These are phyloP conservation scores for Malurus splendens DNA, from an alignment of 2,797 vertebrate genomes.

Conservation along the genomic window DNA sequence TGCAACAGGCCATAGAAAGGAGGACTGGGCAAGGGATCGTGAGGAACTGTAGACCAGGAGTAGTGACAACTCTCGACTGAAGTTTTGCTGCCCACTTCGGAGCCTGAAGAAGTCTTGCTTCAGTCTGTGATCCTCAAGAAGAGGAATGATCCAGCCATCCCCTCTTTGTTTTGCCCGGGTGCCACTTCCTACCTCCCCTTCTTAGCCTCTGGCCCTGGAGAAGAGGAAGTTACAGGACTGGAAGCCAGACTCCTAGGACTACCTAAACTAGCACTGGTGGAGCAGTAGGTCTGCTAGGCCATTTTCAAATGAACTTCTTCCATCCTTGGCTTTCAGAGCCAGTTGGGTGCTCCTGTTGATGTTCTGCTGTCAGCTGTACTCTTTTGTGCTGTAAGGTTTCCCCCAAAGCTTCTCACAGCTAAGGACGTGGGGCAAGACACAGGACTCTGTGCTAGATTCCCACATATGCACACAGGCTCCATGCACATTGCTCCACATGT, in stretches of 20 bases:
- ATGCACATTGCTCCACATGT: rapidly evolving
- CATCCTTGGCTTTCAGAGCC: neutral
- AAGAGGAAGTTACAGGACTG: neutral
- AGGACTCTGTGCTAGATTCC: neutral
- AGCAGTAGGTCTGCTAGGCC: neutral
- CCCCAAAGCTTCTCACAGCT: neutral
- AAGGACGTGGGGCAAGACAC: too few species aligned
- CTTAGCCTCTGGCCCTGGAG: neutral
- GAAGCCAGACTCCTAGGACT: neutral
- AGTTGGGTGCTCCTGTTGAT: rapidly evolving
- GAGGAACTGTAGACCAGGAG: neutral
- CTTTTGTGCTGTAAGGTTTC: neutral
- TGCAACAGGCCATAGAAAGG: neutral
- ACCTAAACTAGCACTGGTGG: neutral
- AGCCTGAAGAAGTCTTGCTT: neutral
- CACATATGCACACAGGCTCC: rapidly evolving
- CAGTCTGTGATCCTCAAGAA: neutral
- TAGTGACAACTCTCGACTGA: rapidly evolving
- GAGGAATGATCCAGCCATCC: neutral
- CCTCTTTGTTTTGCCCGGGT: neutral
- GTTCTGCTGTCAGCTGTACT: neutral
- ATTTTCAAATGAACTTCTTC: neutral
- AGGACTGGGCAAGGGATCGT: neutral
- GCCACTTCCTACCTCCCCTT: neutral
- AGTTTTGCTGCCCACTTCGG: neutral